A percentile compares a stretch with the other conserved stretches of the same genome.
Evolutionary conservation across 1,140 invertebrate species (phyloP).

Genomic region (Pogonomyrmex californicus): DNA sequence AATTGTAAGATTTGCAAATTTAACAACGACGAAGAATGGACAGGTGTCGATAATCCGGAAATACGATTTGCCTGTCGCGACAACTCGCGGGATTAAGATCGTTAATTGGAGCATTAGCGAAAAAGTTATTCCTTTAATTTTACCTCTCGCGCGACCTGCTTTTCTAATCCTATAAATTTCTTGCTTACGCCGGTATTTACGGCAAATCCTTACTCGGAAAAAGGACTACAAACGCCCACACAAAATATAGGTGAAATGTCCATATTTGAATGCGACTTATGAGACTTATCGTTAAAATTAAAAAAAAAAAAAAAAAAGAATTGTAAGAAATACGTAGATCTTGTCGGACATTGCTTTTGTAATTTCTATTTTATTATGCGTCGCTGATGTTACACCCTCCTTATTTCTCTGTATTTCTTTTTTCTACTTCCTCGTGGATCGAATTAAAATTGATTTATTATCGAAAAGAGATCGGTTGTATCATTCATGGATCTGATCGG

Average conservation of each 20-base stretch:
- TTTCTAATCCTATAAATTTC: conserved; percentile 57
- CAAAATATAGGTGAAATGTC: conserved; percentile 5
- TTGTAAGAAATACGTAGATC: conserved; percentile 22
- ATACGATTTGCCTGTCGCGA: conserved; percentile 37
- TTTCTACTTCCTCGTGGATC: background rate
- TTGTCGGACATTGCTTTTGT: background rate
- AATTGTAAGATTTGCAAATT: conserved; percentile 20
- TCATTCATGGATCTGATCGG: background rate
- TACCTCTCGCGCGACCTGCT: conserved; percentile 50
- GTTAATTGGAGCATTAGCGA: conserved; percentile 54
- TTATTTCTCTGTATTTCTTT: background rate
- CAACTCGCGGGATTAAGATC: conserved; percentile 45
- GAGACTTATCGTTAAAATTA: conserved; percentile 7
- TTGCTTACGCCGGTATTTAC: conserved; percentile 13
- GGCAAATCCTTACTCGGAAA: conserved; percentile 20
- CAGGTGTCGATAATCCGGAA: conserved; percentile 38
- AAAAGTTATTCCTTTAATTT: conserved; percentile 51
- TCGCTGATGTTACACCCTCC: background rate
- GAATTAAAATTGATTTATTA: conserved; percentile 40
- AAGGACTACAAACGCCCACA: background rate
- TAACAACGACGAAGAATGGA: background rate
- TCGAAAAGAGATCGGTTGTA: background rate
- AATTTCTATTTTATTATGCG: background rate
- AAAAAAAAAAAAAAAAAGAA: background rate
- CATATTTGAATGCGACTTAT: conserved; percentile 1